A percentile compares a stretch with the other conserved stretches of the same genome.
Conservation (phyloP, 2,797 vertebrate species). For the Oryzias dopingdopingensis region DNA sequence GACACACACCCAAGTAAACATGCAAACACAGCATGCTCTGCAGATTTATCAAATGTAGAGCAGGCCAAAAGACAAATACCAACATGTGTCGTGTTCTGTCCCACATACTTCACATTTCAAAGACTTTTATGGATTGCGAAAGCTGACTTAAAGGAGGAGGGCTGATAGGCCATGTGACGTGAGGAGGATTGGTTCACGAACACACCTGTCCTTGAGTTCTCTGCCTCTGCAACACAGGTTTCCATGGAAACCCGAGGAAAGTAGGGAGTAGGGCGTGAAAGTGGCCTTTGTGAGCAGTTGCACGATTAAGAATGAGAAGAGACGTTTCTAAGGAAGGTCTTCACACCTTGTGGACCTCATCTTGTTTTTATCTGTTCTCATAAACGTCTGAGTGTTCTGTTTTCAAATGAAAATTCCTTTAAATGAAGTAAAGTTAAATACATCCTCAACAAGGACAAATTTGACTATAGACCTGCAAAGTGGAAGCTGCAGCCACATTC, state of each 20-base stretch:
- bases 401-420: too few relatives aligned
- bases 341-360: slow-evolving; percentile 46
- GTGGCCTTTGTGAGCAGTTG: slow-evolving; percentile 18
- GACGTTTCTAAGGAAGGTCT: slow-evolving; percentile 47
- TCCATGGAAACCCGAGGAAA: slow-evolving; percentile 78
- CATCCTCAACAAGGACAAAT: too few relatives aligned
- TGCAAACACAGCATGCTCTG: slow-evolving; percentile 48
- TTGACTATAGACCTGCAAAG: too few relatives aligned
- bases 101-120: slow-evolving; percentile 17
- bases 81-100: slow-evolving; percentile 25
- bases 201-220: slow-evolving; percentile 80
- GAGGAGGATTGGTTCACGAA: slow-evolving; percentile 75
- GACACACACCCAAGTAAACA: slow-evolving; percentile 12
- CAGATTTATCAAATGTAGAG: slow-evolving; percentile 53
- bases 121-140: neutral
- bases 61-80: slow-evolving; percentile 33
- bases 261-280: slow-evolving; percentile 46
- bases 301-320: slow-evolving; percentile 10
- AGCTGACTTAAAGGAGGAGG: slow-evolving; percentile 16
- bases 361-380: slow-evolving; percentile 53
- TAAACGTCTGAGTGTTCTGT: slow-evolving; percentile 22
- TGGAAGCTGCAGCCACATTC: too few relatives aligned
- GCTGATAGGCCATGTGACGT: slow-evolving; percentile 54
- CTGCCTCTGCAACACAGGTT: slow-evolving; percentile 71
- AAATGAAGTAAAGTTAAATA: too few relatives aligned